phyloP scores from a whole-genome alignment of 2,888 invertebrate genomes.

The Limnephilus auricula region DNA sequence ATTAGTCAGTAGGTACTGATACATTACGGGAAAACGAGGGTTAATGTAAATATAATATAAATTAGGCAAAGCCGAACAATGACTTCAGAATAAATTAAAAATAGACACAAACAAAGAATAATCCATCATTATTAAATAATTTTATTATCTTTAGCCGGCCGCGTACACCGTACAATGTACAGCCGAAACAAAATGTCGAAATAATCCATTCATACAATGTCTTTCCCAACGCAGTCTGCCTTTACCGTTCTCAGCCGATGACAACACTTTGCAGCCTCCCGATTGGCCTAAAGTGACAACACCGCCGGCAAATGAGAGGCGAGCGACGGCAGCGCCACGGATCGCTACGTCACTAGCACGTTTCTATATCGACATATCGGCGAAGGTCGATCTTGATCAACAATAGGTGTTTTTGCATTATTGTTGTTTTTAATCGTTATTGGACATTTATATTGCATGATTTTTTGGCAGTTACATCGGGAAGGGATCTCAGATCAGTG shows the following conservation, averaged over 20 bases:
- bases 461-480: not conserved
- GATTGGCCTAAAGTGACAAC: slow-evolving; percentile 60
- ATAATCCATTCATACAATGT: not conserved
- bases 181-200: slow-evolving; percentile 15
- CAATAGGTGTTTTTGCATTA: slow-evolving; percentile 5
- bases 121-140: not conserved
- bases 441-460: not conserved
- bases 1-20: not conserved
- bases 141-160: not conserved
- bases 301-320: slow-evolving; percentile 59
- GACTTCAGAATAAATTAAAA: not conserved
- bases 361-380: slow-evolving; percentile 28
- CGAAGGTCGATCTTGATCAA: not conserved
- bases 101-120: not conserved
- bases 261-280: slow-evolving; percentile 50
- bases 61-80: slow-evolving; percentile 3
- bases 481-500: not conserved
- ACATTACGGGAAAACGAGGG: not conserved
- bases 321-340: slow-evolving; percentile 43
- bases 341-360: slow-evolving; percentile 48
- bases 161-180: not conserved
- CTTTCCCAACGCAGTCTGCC: slow-evolving; percentile 27
- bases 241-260: slow-evolving; percentile 52
- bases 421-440: not conserved
- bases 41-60: not conserved